These are phyloP conservation scores for Protobothrops mucrosquamatus DNA, from an alignment of 2,113 vertebrate species.

Conservation along the genomic window DNA sequence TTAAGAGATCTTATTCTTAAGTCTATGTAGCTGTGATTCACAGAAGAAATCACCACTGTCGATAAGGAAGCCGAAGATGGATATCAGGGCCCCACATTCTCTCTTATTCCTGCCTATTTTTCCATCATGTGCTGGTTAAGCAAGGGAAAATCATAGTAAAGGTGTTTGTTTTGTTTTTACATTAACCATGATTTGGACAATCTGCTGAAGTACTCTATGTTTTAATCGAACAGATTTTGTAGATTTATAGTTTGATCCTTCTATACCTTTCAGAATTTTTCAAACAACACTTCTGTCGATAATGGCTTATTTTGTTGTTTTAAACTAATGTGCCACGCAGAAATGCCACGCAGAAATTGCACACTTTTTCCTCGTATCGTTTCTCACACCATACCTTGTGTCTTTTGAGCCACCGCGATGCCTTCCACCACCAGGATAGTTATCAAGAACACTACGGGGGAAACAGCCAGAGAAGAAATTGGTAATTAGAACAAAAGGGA, in stretches of 20 bases:
- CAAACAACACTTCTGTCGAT: not conserved
- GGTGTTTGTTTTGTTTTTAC: not conserved
- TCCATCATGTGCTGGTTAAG: not conserved
- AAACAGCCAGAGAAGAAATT: constrained; percentile 60
- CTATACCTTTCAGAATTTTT: not conserved
- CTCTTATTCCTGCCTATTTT: not conserved
- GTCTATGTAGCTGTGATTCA: not conserved
- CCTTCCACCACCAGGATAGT: constrained; percentile 91
- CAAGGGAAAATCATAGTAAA: not conserved
- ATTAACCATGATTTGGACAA: not conserved
- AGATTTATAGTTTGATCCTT: not conserved
- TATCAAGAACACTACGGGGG: constrained; percentile 85
- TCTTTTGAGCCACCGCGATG: constrained; percentile 92
- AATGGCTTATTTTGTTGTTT: not conserved
- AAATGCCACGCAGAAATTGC: not conserved
- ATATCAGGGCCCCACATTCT: not conserved
- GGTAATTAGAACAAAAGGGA: constrained; percentile 33
- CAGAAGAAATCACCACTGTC: not conserved
- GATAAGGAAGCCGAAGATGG: not conserved
- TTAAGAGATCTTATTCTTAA: not conserved
- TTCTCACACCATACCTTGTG: constrained; percentile 78
- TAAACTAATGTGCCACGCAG: not conserved
- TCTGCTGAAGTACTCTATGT: not conserved
- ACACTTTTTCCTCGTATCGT: not conserved
- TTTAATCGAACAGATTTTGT: not conserved